These are phyloP conservation scores for Leistus spinibarbis DNA, from an alignment of 2,888 invertebrate species.

Conservation along the genomic window DNA sequence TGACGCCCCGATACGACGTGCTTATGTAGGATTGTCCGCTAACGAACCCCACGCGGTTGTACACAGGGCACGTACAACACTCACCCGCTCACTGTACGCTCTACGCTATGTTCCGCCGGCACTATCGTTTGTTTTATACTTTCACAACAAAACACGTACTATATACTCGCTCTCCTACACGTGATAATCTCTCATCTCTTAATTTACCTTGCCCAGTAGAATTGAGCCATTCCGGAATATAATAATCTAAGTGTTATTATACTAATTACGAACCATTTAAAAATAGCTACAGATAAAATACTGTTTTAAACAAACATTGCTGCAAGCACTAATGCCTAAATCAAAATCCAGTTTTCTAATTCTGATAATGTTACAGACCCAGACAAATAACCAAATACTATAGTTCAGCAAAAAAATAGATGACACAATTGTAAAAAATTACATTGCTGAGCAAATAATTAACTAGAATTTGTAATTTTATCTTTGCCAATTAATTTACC, in stretches of 20 bases:
- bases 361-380: too few relatives aligned
- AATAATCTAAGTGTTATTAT: not conserved
- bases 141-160: not conserved
- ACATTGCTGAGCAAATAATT: too few relatives aligned
- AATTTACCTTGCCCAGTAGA: not conserved
- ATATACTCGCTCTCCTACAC: not conserved
- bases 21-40: constrained; percentile 17
- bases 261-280: not conserved
- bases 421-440: too few relatives aligned
- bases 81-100: not conserved
- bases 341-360: too few relatives aligned
- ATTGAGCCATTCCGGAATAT: not conserved
- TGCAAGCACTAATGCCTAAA: too few relatives aligned
- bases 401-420: too few relatives aligned
- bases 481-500: too few relatives aligned
- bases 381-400: too few relatives aligned
- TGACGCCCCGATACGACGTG: not conserved
- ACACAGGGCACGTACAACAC: constrained; percentile 13
- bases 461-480: too few relatives aligned
- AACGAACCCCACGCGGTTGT: constrained; percentile 16
- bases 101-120: not conserved
- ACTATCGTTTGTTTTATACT: not conserved
- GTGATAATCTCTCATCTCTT: not conserved
- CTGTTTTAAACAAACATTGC: too few relatives aligned
- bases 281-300: not conserved